Evolutionary conservation across 2,113 vertebrate species (phyloP).

Genomic region (Silurus glanis): DNA sequence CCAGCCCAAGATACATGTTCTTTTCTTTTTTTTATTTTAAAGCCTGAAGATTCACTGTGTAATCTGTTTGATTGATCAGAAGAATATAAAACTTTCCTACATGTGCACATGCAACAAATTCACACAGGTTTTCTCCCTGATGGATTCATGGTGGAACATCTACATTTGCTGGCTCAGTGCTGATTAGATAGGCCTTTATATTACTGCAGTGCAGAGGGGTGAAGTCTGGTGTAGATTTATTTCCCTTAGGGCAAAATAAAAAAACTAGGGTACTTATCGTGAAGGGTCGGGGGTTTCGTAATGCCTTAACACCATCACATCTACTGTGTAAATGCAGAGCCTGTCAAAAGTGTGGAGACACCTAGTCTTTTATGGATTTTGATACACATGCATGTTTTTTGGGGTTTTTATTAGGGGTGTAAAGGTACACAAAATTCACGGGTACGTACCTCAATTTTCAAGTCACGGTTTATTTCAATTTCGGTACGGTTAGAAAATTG

Average conservation of each 20-base stretch:
- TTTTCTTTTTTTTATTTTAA: neutral
- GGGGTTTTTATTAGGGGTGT: too few species aligned
- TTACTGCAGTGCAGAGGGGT: neutral
- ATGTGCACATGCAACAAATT: neutral
- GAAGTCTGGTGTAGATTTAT: neutral
- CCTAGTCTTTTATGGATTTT: too few species aligned
- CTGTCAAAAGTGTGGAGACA: too few species aligned
- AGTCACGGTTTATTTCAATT: too few species aligned
- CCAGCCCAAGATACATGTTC: neutral
- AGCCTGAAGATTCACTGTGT: neutral
- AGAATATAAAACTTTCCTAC: neutral
- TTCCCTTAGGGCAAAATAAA: neutral
- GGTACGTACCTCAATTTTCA: too few species aligned
- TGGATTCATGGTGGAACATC: neutral
- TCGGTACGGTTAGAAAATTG: too few species aligned
- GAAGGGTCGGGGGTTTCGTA: too few species aligned
- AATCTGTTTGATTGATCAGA: neutral
- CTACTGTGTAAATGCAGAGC: too few species aligned
- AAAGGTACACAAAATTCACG: too few species aligned
- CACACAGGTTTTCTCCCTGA: neutral
- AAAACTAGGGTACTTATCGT: too few species aligned
- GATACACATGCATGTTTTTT: too few species aligned
- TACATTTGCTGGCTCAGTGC: neutral
- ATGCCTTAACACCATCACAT: too few species aligned
- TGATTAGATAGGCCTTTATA: neutral